Base-by-base conservation (phyloP, 2,113 vertebrate species). In the Eolophus roseicapilla region DNA sequence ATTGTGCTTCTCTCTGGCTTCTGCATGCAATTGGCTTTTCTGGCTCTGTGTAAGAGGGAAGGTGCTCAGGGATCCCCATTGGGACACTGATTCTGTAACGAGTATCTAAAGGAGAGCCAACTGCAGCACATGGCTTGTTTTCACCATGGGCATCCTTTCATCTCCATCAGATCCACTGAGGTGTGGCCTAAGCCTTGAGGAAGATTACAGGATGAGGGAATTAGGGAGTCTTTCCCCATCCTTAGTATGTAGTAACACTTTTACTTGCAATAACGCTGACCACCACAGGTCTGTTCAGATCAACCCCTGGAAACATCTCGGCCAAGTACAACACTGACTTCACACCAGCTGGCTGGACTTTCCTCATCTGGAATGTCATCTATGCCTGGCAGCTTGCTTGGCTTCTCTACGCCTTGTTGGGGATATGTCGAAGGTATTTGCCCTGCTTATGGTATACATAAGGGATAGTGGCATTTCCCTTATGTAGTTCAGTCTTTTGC, bases 351-450 rank as follows among this genome's bases (percentile, higher is more conserved):
- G 67, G 64, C 47, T 94, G 96, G 97, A 96, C 96, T 67, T 97
- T 98, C 87, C 94, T 88, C 59, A 96, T 97, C 90, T 97, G 96
- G 95, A 97, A 97, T 20, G 62, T 96, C 62, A 97, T 97, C 93
- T 93, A 96, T 5, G 13, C 63, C 37, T 97, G 96, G 97, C 93
- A 97, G 95, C 94, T 97, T 59, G 76, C 88, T 46, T 97, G 93
- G 96, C 91, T 97, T 50, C 81, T 93, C 82, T 97, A 96, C 0
- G 65, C 64, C 17, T 47, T 97, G 44, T 97, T 93, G 10, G 84
- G 88, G 50, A 79, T 97, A 76, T 96, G 92, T 35, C 92, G 93
- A 84, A 97, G 96, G 95, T 95, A 97, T 79, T 77, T 68, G 39
- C 39, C 27, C 29, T 71, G 3, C 14, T 71, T 24, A 23, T 0